phyloP scores from a whole-genome alignment of 1,140 invertebrate species.

The Nasonia giraulti region DNA sequence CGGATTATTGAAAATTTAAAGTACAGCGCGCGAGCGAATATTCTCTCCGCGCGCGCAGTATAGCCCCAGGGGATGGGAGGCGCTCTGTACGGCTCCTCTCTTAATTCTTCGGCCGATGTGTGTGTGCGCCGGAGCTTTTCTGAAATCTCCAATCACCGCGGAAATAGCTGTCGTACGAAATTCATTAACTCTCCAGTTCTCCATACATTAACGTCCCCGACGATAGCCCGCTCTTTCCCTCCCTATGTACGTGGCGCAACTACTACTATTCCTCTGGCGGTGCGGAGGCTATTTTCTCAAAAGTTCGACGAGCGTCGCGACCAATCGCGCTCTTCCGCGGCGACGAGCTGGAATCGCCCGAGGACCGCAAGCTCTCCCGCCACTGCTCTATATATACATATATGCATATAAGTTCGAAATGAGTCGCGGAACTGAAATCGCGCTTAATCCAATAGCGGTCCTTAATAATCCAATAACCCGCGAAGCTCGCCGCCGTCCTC shows the following conservation, averaged over 20 bases:
- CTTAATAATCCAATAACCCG: conserved; percentile 73
- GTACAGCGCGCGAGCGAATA: conserved; percentile 2
- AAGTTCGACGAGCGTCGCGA: conserved; percentile 51
- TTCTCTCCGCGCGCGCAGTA: not conserved
- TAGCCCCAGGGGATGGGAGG: not conserved
- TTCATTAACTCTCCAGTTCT: conserved; percentile 46
- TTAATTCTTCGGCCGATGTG: conserved; percentile 18
- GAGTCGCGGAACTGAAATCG: conserved; percentile 67
- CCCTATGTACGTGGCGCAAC: not conserved
- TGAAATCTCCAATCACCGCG: conserved; percentile 32
- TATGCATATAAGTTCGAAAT: conserved; percentile 59
- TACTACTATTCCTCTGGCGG: not conserved
- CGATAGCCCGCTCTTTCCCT: not conserved
- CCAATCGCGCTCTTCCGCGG: conserved; percentile 53
- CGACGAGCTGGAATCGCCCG: conserved; percentile 34
- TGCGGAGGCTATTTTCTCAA: conserved; percentile 41
- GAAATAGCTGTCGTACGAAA: conserved; percentile 34
- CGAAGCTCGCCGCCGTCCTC: conserved; percentile 24
- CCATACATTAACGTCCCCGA: conserved; percentile 27
- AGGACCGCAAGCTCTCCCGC: conserved; percentile 7
- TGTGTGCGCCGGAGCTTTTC: not conserved
- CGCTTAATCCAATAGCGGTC: conserved; percentile 72
- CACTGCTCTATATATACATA: not conserved
- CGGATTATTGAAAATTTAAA: conserved; percentile 47
- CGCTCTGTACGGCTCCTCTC: not conserved